Evolutionary conservation across 2,113 vertebrate species (phyloP), one percentile per base, ranked within the genome.

Genomic region (Plotosus lineatus): DNA sequence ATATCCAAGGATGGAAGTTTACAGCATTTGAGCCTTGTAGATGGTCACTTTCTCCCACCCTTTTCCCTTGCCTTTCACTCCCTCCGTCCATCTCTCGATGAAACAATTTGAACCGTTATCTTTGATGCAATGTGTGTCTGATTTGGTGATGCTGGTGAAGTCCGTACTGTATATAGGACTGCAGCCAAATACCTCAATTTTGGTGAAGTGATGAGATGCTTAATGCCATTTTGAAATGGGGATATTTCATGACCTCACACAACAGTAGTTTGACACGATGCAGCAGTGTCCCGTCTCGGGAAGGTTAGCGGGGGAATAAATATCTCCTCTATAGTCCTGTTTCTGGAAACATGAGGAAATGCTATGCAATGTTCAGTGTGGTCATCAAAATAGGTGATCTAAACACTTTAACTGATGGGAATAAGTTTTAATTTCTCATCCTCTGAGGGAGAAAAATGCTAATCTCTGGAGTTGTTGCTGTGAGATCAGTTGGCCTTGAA

Each of bases 1-100:
- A 81, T 65, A 63, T 75, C 69, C 56, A 61, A 75, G 80, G 60
- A 81, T 66, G 33, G 66, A 66, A 50, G 72, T 65, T 81, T 28
- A 51, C 36, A 48, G 40, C n/a, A 60, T 75, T 75, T 81, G 60
- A 81, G 68, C 72, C 72, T 61, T 31, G 48, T 33, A 44, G 33
- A 80, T 42, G 36, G 65, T 65, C 79, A 75, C 63, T 69, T 79
- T 77, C 56, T 53, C 69, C 21, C 44, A 31, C 26, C 65, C 50
- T 75, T 48, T 36, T 68, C 50, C 48, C 65, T 65, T 33, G 6
- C 40, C 76, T 66, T 66, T 74, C 60, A 55, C 69, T 79, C 77
- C 77, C 76, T 65, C 77, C 36, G 42, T 83, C 75, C 77, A 72
- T 55, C 69, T 79, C 68, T 79, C 82, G 48, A 74, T 66, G 76